Evolutionary conservation across 2,888 invertebrate species (phyloP), one percentile per base, ranked within the genome.

Genomic region (Agapostemon virescens): DNA sequence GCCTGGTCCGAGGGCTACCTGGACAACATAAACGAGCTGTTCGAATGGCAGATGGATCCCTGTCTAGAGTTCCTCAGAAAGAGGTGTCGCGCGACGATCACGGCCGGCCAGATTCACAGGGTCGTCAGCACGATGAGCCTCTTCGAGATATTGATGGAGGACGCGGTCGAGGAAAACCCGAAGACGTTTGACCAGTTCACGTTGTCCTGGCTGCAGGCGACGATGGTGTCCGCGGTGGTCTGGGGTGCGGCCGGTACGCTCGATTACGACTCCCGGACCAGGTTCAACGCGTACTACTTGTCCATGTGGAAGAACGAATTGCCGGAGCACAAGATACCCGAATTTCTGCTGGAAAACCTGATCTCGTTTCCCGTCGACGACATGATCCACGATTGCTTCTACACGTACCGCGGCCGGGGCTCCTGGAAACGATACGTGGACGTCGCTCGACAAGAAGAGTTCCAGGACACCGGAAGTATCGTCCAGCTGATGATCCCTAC

Each of bases 351-450:
- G 2, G 96, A 96, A 89, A 90, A 97, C 69, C 96, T 98, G 84
- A 94, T 97, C 2, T 94, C 95, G 0, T 93, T 97, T 83, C 98
- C 98, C 0, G 85, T 93, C 0, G 98, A 98, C 79, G 97, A 97
- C 0, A 92, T 95, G 70, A 93, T 98, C 11, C 95, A 96, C 86
- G 98, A 98, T 91, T 97, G 97, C 92, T 95, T 95, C 87, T 98
- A 97, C 90, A 94, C 96, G 91, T 97, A 95, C 89, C 97, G 96
- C 92, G 95, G 95, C 61, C 96, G 97, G 91, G 98, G 98, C 0
- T 94, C 94, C 69, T 98, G 98, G 98, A 97, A 96, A 90, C 95
- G 95, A 72, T 98, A 97, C 96, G 95, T 95, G 1, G 98, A 98
- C 75, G 90, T 96, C 69, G 95, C 97, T 0, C 95, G 94, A 89